Evolutionary conservation across 2,888 invertebrate genomes (phyloP).

Genomic region (Drosophila lacicola): DNA sequence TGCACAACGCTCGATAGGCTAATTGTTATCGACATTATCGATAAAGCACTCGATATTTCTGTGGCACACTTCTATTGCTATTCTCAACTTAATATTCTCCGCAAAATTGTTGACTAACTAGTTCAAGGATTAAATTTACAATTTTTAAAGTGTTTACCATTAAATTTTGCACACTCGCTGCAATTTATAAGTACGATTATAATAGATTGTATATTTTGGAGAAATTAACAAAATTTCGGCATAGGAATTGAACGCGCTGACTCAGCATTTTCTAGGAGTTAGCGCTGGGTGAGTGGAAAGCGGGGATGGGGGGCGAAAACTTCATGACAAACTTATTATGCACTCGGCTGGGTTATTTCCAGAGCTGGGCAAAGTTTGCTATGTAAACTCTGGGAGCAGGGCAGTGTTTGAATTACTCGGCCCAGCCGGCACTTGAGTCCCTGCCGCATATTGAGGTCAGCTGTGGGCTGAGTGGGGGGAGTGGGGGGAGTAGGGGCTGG

Average conservation of each 20-base stretch:
- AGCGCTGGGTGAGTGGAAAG: neutral
- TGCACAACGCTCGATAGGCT: neutral
- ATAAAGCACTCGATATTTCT: no score
- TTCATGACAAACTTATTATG: slow-evolving; percentile 65
- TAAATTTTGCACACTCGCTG: slow-evolving; percentile 18
- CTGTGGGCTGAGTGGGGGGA: slow-evolving; percentile 1
- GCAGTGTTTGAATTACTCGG: slow-evolving; percentile 75
- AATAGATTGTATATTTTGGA: slow-evolving; percentile 28
- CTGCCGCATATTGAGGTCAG: slow-evolving; percentile 77
- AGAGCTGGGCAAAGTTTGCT: slow-evolving; percentile 68
- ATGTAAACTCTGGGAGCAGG: slow-evolving; percentile 65
- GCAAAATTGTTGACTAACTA: no score
- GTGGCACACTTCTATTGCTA: no score
- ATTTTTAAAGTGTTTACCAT: slow-evolving; percentile 24
- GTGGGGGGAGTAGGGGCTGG: no score
- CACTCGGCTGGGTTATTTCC: slow-evolving; percentile 66
- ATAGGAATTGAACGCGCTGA: slow-evolving; percentile 38
- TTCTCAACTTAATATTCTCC: no score
- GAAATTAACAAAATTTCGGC: slow-evolving; percentile 46
- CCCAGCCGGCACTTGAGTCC: slow-evolving; percentile 72
- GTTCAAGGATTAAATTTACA: neutral
- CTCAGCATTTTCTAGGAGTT: slow-evolving; percentile 38
- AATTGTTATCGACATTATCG: neutral
- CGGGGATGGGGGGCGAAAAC: slow-evolving; percentile 27
- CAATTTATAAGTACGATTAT: slow-evolving; percentile 19